Conservation (phyloP, 92 coral and sea anemone species). For the Siderastrea siderea region DNA sequence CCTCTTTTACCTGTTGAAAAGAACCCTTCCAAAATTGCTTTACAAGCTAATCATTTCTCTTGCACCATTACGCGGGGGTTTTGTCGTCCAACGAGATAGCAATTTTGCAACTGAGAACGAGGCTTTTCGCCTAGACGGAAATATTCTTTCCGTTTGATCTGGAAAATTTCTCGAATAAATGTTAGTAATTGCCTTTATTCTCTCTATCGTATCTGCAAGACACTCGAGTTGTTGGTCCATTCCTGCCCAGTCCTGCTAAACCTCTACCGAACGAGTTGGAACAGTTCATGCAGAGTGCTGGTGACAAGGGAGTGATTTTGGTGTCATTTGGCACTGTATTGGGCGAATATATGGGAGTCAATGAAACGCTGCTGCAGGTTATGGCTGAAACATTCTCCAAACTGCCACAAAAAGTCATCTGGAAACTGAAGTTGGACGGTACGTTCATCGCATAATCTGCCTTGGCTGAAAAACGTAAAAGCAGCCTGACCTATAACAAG, state of each 20-base stretch:
- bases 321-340: constrained; percentile 65
- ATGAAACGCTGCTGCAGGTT: neutral
- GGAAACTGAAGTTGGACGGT: constrained; percentile 27
- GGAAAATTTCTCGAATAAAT: too few relatives aligned
- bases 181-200: too few relatives aligned
- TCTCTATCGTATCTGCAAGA: neutral
- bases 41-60: too few relatives aligned
- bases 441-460: neutral
- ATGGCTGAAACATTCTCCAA: constrained; percentile 33
- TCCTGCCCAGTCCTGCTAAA: constrained; percentile 42
- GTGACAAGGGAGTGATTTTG: constrained; percentile 60
- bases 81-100: too few relatives aligned
- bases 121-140: too few relatives aligned
- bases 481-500: too few relatives aligned
- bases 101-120: too few relatives aligned
- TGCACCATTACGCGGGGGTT: too few relatives aligned
- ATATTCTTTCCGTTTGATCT: too few relatives aligned
- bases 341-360: neutral
- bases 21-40: too few relatives aligned
- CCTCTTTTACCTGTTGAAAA: too few relatives aligned
- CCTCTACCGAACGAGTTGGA: constrained; percentile 61
- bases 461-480: too few relatives aligned
- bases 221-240: constrained; percentile 58
- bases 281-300: constrained; percentile 36
- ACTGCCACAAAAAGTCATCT: constrained; percentile 42